Evolutionary conservation across 1,140 invertebrate genomes (phyloP), one percentile per base, ranked within the genome.

Genomic region (Nasonia vitripennis): DNA sequence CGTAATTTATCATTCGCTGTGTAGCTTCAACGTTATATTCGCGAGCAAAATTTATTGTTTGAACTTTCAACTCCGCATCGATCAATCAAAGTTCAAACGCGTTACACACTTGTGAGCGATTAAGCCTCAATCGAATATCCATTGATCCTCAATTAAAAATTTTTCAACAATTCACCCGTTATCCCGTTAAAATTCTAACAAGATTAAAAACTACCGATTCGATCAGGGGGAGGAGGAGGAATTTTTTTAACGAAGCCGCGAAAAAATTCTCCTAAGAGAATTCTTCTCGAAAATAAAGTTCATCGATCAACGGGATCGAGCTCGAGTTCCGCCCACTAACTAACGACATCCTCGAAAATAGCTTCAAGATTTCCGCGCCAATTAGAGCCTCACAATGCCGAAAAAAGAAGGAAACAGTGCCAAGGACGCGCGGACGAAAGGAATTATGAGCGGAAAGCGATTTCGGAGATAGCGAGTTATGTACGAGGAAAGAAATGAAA

Each of bases 381-480:
- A 78, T 78, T 78, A 78, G 23, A 78, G 45, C n/a, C 27, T 27
- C 45, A 78, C 17, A 51, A 34, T 34, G n/a, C n/a, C 75, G 45
- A 11, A 2, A 11, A 78, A 51, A 78, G 7, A 31, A 31, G 10
- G 27, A 55, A 55, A 78, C 45, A 12, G 75, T 34, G 75, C 23
- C 75, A 78, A 78, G 48, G 75, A 27, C 75, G 23, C 27, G 41
- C 10, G 9, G 34, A 45, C 1, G 37, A 31, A 23, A 77, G 41
- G 41, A 48, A 77, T 37, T 37, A 37, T 37, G 23, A n/a, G 74
- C 11, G 6, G 37, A 48, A 48, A 14, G 12, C 20, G 41, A 77
- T 77, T 77, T 48, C 51, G 0, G 10, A 77, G 45, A 77, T 45
- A 45, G 74, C 74, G 41, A 45, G 10, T 77, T 77, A 34, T 45